Percentiles rank a stretch among this genome's conserved stretches.
phyloP scores from a whole-genome alignment of 2,888 invertebrate species.

The Archips xylosteana region DNA sequence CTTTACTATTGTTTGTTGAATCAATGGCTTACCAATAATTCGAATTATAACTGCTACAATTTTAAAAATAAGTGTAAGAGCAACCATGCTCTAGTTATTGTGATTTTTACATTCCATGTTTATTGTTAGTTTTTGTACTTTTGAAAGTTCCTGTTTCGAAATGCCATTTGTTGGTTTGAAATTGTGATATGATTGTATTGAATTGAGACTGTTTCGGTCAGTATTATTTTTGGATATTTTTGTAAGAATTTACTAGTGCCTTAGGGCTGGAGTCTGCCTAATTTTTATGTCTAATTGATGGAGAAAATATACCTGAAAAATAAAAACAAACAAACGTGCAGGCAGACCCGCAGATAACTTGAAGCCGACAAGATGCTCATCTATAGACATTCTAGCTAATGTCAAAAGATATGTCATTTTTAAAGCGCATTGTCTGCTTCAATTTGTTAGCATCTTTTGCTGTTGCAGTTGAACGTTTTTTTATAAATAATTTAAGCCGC shows the following conservation, averaged over 20 bases:
- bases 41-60: not conserved
- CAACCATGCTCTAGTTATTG: conserved; percentile 9
- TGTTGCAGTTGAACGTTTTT: too few relatives aligned
- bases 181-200: conserved; percentile 49
- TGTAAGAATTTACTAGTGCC: conserved; percentile 31
- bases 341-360: not conserved
- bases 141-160: conserved; percentile 48
- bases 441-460: too few relatives aligned
- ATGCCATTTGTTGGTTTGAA: conserved; percentile 53
- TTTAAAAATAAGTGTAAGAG: not conserved
- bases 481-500: too few relatives aligned
- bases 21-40: not conserved
- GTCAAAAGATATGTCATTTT: too few relatives aligned
- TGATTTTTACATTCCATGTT: conserved; percentile 44
- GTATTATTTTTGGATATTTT: conserved; percentile 53
- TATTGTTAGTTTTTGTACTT: conserved; percentile 32
- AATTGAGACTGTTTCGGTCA: conserved; percentile 52
- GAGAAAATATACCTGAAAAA: not conserved
- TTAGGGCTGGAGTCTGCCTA: conserved; percentile 12
- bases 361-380: not conserved
- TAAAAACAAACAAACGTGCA: not conserved
- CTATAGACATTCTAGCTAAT: too few relatives aligned
- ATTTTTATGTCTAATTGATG: not conserved
- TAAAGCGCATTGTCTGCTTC: too few relatives aligned
- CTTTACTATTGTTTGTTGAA: not conserved